phyloP scores from a whole-genome alignment of 2,888 invertebrate species.

The Elgonia sp. region DNA sequence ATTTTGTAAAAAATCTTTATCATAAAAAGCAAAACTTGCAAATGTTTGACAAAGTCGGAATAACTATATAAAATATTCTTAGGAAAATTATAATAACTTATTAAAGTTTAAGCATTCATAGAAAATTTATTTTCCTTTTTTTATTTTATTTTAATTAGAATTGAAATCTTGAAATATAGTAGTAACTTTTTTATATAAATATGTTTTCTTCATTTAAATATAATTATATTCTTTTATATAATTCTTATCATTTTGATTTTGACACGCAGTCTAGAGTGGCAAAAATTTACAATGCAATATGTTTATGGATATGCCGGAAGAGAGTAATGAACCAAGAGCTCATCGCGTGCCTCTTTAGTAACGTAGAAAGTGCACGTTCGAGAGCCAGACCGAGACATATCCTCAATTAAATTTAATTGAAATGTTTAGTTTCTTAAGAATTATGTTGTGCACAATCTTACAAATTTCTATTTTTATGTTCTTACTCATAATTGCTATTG shows the following conservation, averaged over 20 bases:
- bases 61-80: too few species aligned
- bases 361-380: constrained; percentile 48
- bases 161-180: too few species aligned
- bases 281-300: constrained; percentile 7
- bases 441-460: background rate
- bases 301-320: constrained; percentile 57
- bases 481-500: constrained; percentile 27
- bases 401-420: constrained; percentile 73
- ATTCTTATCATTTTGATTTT: background rate
- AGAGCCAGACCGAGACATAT: constrained; percentile 41
- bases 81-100: too few species aligned
- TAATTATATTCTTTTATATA: too few species aligned
- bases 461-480: constrained; percentile 24
- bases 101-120: too few species aligned
- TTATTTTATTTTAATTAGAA: too few species aligned
- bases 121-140: too few species aligned
- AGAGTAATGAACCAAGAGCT: constrained; percentile 52
- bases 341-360: constrained; percentile 64
- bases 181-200: too few species aligned
- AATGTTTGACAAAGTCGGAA: too few species aligned
- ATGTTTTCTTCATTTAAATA: too few species aligned
- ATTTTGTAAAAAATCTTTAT: too few species aligned
- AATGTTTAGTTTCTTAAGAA: background rate
- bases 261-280: constrained; percentile 12
- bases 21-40: too few species aligned